These are phyloP conservation scores for Tridacna gigas DNA, from an alignment of 2,888 invertebrate species.

Conservation along the genomic window DNA sequence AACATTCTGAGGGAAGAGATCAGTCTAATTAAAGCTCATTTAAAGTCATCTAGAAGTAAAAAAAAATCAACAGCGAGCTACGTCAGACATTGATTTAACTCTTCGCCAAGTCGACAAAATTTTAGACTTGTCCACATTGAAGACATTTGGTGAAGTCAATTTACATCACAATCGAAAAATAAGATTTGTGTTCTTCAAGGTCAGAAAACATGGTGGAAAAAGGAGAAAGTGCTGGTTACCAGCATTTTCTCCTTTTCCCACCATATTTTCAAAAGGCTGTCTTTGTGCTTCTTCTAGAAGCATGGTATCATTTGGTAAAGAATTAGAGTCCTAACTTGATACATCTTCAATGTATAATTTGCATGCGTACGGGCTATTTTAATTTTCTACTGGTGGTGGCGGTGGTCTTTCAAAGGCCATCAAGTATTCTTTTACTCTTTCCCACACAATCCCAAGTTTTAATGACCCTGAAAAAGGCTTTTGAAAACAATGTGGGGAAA, in stretches of 20 bases:
- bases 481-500: neutral
- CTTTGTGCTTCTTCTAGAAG: too few relatives aligned
- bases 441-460: neutral
- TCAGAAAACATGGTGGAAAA: too few relatives aligned
- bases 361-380: conserved; percentile 56
- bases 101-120: too few relatives aligned
- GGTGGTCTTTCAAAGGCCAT: conserved; percentile 23
- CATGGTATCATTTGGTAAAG: neutral
- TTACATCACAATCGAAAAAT: too few relatives aligned
- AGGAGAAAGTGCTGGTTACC: too few relatives aligned
- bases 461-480: neutral
- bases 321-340: conserved; percentile 24
- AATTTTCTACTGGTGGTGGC: conserved; percentile 26
- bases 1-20: conserved; percentile 24
- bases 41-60: conserved; percentile 48
- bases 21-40: conserved; percentile 55
- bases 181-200: too few relatives aligned
- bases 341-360: conserved; percentile 41
- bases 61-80: conserved; percentile 24
- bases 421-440: neutral
- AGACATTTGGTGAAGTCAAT: too few relatives aligned
- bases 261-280: too few relatives aligned
- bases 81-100: conserved; percentile 26
- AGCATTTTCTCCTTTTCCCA: too few relatives aligned
- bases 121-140: too few relatives aligned